Evolutionary conservation across 2,797 vertebrate genomes (phyloP).

Genomic region (Thaleichthys pacificus): DNA sequence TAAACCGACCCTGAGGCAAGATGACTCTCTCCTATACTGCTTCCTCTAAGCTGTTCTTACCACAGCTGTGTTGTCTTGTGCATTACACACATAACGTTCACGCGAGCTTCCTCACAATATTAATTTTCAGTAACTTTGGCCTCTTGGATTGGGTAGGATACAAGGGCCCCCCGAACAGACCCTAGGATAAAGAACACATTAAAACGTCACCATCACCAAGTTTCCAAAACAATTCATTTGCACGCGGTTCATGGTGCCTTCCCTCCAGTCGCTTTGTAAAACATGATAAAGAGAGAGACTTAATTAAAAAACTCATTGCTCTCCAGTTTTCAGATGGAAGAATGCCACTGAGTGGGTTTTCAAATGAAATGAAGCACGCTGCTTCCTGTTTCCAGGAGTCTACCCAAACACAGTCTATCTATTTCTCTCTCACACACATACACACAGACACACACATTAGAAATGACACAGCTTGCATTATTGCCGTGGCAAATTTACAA

Average conservation of each 20-base stretch:
- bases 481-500: neutral
- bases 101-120: slow-evolving; percentile 44
- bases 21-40: slow-evolving; percentile 49
- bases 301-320: slow-evolving; percentile 76
- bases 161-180: slow-evolving; percentile 17
- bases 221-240: slow-evolving; percentile 77
- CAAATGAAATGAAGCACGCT: slow-evolving; percentile 47
- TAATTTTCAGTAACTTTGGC: slow-evolving; percentile 65
- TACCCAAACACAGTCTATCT: neutral
- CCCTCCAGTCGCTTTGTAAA: slow-evolving; percentile 53
- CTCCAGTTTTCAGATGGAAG: slow-evolving; percentile 56
- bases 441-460: slow-evolving; percentile 12
- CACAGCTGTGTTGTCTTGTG: slow-evolving; percentile 51
- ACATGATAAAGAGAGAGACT: slow-evolving; percentile 68
- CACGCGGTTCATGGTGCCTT: slow-evolving; percentile 56
- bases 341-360: slow-evolving; percentile 59
- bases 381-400: neutral
- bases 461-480: no score
- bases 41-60: slow-evolving; percentile 53
- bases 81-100: slow-evolving; percentile 27
- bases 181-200: slow-evolving; percentile 52
- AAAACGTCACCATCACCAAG: slow-evolving; percentile 68
- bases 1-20: slow-evolving; percentile 62
- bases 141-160: slow-evolving; percentile 48
- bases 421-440: slow-evolving; percentile 1